These are phyloP conservation scores for Gallinago solitaria DNA, from an alignment of 2,797 vertebrate genomes.

Conservation along the genomic window DNA sequence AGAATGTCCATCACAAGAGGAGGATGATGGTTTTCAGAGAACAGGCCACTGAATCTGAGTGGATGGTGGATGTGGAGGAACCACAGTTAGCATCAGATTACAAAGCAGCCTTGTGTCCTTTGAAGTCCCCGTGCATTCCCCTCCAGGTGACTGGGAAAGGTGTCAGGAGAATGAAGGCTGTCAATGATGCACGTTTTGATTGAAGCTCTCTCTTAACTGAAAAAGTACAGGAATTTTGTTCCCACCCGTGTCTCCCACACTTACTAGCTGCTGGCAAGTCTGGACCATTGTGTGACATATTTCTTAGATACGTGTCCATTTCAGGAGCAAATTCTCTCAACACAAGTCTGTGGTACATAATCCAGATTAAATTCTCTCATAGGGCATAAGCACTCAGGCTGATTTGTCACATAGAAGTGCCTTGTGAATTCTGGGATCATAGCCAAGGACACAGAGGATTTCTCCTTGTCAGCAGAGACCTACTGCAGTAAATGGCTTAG, in stretches of 20 bases:
- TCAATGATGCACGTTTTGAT: not conserved
- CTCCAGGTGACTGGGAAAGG: not conserved
- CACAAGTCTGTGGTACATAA: not conserved
- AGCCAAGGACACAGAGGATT: constrained; percentile 12
- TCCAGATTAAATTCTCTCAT: not conserved
- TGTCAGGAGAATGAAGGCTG: not conserved
- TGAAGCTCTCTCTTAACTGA: not conserved
- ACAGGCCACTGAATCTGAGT: not conserved
- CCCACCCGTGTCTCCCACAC: not conserved
- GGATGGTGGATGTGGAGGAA: not conserved
- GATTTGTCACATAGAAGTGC: not conserved
- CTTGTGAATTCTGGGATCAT: constrained; percentile 31
- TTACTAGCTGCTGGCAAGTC: not conserved
- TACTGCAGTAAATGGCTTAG: not conserved
- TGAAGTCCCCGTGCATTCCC: not conserved
- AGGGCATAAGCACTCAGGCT: not conserved
- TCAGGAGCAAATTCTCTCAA: not conserved
- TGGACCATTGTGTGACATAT: not conserved
- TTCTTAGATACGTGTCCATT: not conserved
- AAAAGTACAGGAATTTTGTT: not conserved
- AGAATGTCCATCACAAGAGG: not conserved
- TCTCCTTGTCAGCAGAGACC: constrained; percentile 22
- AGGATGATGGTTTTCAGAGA: not conserved
- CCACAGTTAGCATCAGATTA: not conserved
- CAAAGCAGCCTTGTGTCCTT: not conserved